Evolutionary conservation across 2,888 invertebrate species (phyloP).

Genomic region (Tetragonisca angustula): DNA sequence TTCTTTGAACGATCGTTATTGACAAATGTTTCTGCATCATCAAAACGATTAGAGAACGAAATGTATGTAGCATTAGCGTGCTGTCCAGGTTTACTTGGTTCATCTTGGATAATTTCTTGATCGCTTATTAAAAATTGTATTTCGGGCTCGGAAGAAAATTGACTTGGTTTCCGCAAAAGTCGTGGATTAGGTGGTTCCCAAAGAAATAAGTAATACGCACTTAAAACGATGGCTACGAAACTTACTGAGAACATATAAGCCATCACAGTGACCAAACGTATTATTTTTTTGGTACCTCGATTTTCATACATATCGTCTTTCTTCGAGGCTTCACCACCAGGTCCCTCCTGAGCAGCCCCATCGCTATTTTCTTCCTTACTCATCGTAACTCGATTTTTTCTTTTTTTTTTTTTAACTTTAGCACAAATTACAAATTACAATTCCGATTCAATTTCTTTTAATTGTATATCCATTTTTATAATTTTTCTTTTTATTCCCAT

Average conservation of each 20-base stretch:
- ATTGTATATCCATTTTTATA: neutral
- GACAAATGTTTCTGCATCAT: neutral
- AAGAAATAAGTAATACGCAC: conserved; percentile 92
- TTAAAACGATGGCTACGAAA: conserved; percentile 92
- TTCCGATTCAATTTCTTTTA: neutral
- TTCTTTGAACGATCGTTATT: neutral
- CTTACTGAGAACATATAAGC: conserved; percentile 94
- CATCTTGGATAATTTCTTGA: neutral
- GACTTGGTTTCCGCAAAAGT: conserved; percentile 72
- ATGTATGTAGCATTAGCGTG: neutral
- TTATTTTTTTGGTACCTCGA: conserved; percentile 80
- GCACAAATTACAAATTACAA: neutral
- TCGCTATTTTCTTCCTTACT: conserved; percentile 61
- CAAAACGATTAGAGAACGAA: conserved; percentile 8
- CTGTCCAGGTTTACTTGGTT: neutral
- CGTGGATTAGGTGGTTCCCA: conserved; percentile 89
- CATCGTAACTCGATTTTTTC: conserved; percentile 46
- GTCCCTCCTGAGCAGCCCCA: conserved; percentile 29
- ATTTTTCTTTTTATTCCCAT: neutral
- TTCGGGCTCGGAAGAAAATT: conserved; percentile 64
- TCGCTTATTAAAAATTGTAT: conserved; percentile 61
- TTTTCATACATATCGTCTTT: conserved; percentile 74
- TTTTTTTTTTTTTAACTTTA: neutral
- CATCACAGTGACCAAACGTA: conserved; percentile 91
- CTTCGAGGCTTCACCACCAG: conserved; percentile 14